Percentiles rank a stretch among this genome's conserved stretches.
phyloP scores from a whole-genome alignment of 1,140 invertebrate species.

The Mactra quadrangularis region DNA sequence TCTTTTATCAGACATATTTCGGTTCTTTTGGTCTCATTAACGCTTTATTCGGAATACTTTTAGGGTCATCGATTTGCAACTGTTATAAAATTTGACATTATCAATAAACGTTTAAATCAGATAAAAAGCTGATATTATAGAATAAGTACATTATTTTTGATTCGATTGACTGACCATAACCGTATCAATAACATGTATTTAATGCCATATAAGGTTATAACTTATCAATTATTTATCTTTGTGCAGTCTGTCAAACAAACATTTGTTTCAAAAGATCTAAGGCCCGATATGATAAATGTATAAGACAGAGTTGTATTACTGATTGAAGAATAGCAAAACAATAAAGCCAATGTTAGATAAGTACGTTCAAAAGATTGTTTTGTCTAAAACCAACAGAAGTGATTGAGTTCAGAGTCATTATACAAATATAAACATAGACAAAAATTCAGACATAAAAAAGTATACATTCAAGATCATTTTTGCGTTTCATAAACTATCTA shows the following conservation, averaged over 20 bases:
- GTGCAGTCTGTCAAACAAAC: conserved; percentile 12
- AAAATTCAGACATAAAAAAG: too few species aligned
- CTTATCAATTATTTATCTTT: conserved; percentile 19
- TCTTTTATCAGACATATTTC: too few species aligned
- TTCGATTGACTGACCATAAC: not conserved
- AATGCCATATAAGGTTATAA: not conserved
- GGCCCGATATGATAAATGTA: not conserved
- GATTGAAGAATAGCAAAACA: not conserved
- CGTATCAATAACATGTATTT: conserved; percentile 4
- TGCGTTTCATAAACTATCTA: too few species aligned
- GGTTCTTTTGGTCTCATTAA: too few species aligned
- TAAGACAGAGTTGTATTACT: conserved; percentile 13
- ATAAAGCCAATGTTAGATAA: conserved; percentile 11
- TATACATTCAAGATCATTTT: too few species aligned
- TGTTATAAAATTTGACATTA: conserved; percentile 39
- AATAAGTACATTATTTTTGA: conserved; percentile 2
- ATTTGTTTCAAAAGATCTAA: conserved; percentile 12
- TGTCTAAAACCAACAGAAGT: not conserved
- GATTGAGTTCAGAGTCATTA: too few species aligned
- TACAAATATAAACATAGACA: too few species aligned
- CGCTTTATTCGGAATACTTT: conserved; percentile 1
- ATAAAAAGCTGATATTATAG: too few species aligned
- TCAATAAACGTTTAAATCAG: conserved; percentile 12
- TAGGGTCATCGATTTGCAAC: conserved; percentile 23
- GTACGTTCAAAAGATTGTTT: not conserved